phyloP scores from a whole-genome alignment of 2,113 vertebrate genomes.

The Stegostoma tigrinum region DNA sequence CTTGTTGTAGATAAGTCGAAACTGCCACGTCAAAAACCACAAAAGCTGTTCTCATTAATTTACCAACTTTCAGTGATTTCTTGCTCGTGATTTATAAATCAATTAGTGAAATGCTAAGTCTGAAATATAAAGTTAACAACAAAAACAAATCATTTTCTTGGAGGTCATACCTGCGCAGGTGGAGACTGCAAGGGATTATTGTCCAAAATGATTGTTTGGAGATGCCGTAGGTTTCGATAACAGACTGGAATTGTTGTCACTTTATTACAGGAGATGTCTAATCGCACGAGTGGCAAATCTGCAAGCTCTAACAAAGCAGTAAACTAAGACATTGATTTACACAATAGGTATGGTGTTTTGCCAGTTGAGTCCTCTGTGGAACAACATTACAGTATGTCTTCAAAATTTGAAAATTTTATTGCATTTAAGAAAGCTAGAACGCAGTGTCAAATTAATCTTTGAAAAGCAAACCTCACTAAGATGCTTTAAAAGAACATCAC shows the following conservation, averaged over 20 bases:
- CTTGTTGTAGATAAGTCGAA: neutral
- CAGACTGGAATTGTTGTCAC: constrained; percentile 84
- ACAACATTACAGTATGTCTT: neutral
- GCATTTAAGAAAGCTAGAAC: neutral
- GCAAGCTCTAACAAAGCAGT: constrained; percentile 63
- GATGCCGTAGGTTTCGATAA: constrained; percentile 79
- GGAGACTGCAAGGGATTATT: constrained; percentile 92
- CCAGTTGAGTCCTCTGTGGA: neutral
- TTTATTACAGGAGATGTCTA: constrained; percentile 98
- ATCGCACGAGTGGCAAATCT: constrained; percentile 82
- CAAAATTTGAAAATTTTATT: neutral
- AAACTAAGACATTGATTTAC: neutral
- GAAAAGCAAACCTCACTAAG: neutral
- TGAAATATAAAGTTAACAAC: neutral
- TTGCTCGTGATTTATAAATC: neutral
- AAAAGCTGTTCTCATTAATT: neutral
- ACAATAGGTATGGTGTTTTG: neutral
- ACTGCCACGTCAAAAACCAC: neutral
- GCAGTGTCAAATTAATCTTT: neutral
- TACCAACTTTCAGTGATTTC: neutral
- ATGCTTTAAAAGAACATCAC: neutral
- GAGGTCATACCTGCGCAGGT: constrained; percentile 78
- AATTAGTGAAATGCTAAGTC: neutral
- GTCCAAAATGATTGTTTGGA: constrained; percentile 85
- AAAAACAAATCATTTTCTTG: neutral